phyloP scores from a whole-genome alignment of 2,888 invertebrate genomes.

The Hypena proboscidalis region DNA sequence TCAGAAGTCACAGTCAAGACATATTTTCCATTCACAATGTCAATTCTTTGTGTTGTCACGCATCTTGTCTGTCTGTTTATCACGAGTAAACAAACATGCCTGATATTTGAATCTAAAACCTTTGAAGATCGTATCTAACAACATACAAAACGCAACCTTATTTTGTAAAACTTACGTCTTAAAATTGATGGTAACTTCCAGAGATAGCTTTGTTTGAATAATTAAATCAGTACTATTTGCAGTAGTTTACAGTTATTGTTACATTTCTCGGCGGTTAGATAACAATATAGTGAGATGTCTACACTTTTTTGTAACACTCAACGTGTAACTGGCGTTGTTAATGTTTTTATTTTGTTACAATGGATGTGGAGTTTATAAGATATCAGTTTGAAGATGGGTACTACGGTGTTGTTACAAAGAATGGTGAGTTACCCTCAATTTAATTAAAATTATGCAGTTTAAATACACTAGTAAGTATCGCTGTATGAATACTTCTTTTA shows the following conservation, averaged over 20 bases:
- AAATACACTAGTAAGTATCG: too few species aligned
- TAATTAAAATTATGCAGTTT: too few species aligned
- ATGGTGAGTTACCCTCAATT: conserved; percentile 63
- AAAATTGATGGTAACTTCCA: conserved; percentile 10
- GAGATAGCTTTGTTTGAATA: conserved; percentile 37
- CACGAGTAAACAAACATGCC: conserved; percentile 22
- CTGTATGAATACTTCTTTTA: too few species aligned
- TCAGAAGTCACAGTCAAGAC: too few species aligned
- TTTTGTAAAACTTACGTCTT: neutral
- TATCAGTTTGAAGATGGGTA: conserved; percentile 66
- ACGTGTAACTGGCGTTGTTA: conserved; percentile 11
- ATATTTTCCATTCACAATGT: neutral
- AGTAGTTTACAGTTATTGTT: conserved; percentile 36
- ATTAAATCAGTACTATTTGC: conserved; percentile 36
- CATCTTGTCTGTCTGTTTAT: conserved; percentile 29
- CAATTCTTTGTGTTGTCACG: conserved; percentile 13
- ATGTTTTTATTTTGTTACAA: conserved; percentile 36
- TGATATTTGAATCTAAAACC: conserved; percentile 20
- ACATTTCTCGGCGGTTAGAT: conserved; percentile 32
- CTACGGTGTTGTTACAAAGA: conserved; percentile 65
- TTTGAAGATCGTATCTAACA: neutral
- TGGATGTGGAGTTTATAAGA: conserved; percentile 72
- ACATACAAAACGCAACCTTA: conserved; percentile 9
- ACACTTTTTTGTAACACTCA: conserved; percentile 35
- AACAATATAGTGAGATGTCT: conserved; percentile 29